These are phyloP conservation scores for Circaetus gallicus DNA, from an alignment of 2,113 vertebrate species.

Conservation along the genomic window DNA sequence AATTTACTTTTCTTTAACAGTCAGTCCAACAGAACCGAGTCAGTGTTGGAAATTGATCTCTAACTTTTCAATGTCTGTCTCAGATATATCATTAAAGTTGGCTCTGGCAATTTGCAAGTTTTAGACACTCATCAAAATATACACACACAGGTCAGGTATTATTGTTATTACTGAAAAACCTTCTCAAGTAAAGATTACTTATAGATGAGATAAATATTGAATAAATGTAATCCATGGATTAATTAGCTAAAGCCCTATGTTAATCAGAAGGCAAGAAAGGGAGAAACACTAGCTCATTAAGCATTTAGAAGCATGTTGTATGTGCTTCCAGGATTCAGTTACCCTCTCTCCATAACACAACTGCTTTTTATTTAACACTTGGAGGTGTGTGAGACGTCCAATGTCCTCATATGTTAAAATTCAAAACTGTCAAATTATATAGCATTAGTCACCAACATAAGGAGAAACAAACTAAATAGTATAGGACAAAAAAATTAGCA, in stretches of 20 bases:
- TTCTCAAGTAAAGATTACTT: slow-evolving; percentile 37
- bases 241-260: slow-evolving; percentile 61
- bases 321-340: slow-evolving; percentile 45
- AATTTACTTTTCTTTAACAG: not conserved
- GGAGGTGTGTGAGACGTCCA: not conserved
- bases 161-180: not conserved
- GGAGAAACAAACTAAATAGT: not conserved
- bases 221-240: slow-evolving; percentile 55
- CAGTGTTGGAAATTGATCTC: not conserved
- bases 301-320: slow-evolving; percentile 53
- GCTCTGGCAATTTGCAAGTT: not conserved
- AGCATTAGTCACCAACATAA: not conserved
- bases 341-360: slow-evolving; percentile 50
- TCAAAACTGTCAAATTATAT: not conserved
- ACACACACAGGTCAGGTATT: not conserved
- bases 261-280: slow-evolving; percentile 59
- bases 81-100: not conserved
- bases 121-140: not conserved
- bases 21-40: not conserved
- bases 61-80: not conserved
- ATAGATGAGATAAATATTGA: slow-evolving; percentile 53
- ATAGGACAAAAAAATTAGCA: not conserved
- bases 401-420: not conserved
- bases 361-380: slow-evolving; percentile 58
- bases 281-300: slow-evolving; percentile 62